phyloP scores from a whole-genome alignment of 92 coral and sea anemone species.

The Phenganax subtilis region DNA sequence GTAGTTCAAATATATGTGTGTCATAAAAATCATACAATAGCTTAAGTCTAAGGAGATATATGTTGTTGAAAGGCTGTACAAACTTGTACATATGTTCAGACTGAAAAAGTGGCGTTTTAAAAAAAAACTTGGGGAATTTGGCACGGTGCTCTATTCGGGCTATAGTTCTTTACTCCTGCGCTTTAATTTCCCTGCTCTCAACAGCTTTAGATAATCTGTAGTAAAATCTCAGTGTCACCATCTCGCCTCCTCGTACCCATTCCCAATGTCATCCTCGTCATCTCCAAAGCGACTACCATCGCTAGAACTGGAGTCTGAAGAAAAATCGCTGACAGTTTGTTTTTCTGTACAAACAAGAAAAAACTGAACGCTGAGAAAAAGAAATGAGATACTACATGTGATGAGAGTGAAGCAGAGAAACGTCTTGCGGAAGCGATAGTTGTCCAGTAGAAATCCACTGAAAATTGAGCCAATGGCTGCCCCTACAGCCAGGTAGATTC shows the following conservation, averaged over 20 bases:
- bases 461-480: slow-evolving; percentile 1
- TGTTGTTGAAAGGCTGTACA: no score
- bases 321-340: background rate
- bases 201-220: no score
- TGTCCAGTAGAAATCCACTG: slow-evolving; percentile 1
- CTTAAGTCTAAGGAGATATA: no score
- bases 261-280: background rate
- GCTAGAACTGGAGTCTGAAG: background rate
- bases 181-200: no score
- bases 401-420: slow-evolving; percentile 10
- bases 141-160: no score
- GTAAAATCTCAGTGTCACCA: background rate
- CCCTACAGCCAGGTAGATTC: background rate
- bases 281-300: slow-evolving; percentile 5
- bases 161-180: no score
- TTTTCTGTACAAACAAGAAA: background rate
- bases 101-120: no score
- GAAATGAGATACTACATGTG: background rate
- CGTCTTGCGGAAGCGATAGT: background rate
- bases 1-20: no score
- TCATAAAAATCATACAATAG: no score
- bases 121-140: no score
- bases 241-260: background rate
- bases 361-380: background rate
- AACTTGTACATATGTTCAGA: no score